Evolutionary conservation across 2,888 invertebrate genomes (phyloP), one percentile per base, ranked within the genome.

Genomic region (Pheosia gnoma): DNA sequence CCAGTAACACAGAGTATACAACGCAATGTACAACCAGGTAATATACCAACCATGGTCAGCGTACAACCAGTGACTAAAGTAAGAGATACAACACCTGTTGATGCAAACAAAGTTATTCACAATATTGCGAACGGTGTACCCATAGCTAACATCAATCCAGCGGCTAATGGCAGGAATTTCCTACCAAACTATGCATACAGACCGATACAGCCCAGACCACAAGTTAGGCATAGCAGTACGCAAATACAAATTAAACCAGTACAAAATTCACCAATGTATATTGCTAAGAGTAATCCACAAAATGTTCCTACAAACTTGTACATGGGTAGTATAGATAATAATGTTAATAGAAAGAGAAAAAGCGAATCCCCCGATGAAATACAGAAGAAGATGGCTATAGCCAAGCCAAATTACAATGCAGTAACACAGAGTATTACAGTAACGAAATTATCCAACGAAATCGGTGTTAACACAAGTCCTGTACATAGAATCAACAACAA

Each of bases 321-420:
- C 45, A 57, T 73, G 63, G 67, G 75, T 61, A 60, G 63, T 56
- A 63, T 66, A 8, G 25, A 57, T 11, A 57, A 57, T 56, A 55
- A 66, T 63, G 61, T 75, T 7, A 87, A 75, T 63, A 83, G 86
- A 66, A 90, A 90, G 78, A 80, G 90, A 70, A 90, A 90, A 75
- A 89, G 89, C 54, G 90, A 90, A 81, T 90, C 90, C 4, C 90
- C 90, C 0, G 90, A 90, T 70, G 89, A 90, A 62, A 73, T 78
- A 4, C 75, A 79, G 60, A 84, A 80, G 60, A 87, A 85, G 70
- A 77, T 83, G 47, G 66, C 73, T 7, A 55, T 53, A 5, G 8
- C 55, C 0, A 71, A 71, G 59, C 66, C 57, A 3, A 67, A 68
- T 60, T 72, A 75, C n/a, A 79, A 75, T 65, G 65, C 60, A 65